Evolutionary conservation across 2,797 vertebrate genomes (phyloP).

Genomic region (Coranthus polyacanthus): DNA sequence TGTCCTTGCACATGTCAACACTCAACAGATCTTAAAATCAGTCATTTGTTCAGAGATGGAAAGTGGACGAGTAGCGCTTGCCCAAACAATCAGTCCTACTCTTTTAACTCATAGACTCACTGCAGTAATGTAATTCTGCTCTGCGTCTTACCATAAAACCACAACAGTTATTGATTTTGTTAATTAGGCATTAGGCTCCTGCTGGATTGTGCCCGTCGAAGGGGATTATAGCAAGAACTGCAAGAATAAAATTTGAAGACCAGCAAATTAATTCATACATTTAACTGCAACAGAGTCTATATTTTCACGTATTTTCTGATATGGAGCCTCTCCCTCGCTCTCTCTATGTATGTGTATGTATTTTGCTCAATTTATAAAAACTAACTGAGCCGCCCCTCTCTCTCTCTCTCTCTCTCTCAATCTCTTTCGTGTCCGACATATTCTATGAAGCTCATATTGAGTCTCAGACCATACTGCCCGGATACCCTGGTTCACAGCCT

Average conservation of each 20-base stretch:
- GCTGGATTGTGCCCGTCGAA: conserved; percentile 11
- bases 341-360: conserved; percentile 13
- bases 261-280: conserved; percentile 23
- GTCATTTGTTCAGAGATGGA: conserved; percentile 25
- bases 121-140: conserved; percentile 2
- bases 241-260: conserved; percentile 9
- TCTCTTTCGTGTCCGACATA: conserved; percentile 17
- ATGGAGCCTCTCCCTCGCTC: conserved; percentile 10
- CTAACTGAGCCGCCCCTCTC: no score
- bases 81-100: not conserved
- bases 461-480: conserved; percentile 23
- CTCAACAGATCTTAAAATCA: conserved; percentile 45
- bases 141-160: not conserved
- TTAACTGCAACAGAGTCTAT: conserved; percentile 4
- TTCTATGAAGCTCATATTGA: conserved; percentile 23
- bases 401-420: no score
- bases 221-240: conserved; percentile 14
- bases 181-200: conserved; percentile 30
- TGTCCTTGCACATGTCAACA: conserved; percentile 50
- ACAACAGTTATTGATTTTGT: conserved; percentile 34
- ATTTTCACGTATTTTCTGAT: conserved; percentile 28
- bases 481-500: conserved; percentile 50
- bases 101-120: conserved; percentile 1
- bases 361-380: no score
- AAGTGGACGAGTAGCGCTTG: conserved; percentile 15